Conservation (phyloP, 2,888 invertebrate genomes). For the Aleiodes leptofemur region DNA sequence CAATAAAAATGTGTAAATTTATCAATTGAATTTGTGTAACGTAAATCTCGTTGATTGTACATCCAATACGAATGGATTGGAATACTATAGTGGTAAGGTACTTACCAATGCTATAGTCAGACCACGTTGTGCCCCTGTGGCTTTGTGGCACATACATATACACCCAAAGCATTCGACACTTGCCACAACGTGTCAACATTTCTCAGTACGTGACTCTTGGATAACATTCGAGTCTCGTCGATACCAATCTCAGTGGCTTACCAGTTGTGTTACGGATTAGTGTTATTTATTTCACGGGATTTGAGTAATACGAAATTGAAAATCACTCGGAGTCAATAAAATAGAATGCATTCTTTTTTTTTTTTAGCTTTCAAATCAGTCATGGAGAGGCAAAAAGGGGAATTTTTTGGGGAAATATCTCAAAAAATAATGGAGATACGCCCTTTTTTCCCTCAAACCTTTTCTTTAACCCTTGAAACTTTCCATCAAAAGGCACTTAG, state of each 20-base stretch:
- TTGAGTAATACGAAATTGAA: constrained; percentile 1
- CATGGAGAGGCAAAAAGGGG: no score
- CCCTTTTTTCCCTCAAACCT: no score
- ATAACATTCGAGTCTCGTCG: constrained; percentile 11
- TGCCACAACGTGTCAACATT: constrained; percentile 34
- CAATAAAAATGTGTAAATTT: constrained; percentile 14
- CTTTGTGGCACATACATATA: constrained; percentile 17
- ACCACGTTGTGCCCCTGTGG: constrained; percentile 32
- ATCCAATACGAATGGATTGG: not conserved
- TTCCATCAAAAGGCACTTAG: no score
- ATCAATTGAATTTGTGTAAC: constrained; percentile 35
- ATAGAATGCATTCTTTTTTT: not conserved
- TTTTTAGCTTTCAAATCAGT: no score
- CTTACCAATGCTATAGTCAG: constrained; percentile 31
- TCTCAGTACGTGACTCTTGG: constrained; percentile 31
- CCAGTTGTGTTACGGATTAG: constrained; percentile 19
- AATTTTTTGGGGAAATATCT: no score
- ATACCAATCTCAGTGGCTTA: constrained; percentile 25
- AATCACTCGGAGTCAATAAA: constrained; percentile 17
- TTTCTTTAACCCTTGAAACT: no score
- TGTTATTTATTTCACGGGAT: constrained; percentile 21
- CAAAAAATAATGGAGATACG: no score
- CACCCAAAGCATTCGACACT: constrained; percentile 23
- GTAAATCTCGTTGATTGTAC: constrained; percentile 16
- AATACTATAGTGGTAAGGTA: not conserved